Evolutionary conservation across 2,113 vertebrate genomes (phyloP), one percentile per base, ranked within the genome.

Genomic region (Promerops cafer): DNA sequence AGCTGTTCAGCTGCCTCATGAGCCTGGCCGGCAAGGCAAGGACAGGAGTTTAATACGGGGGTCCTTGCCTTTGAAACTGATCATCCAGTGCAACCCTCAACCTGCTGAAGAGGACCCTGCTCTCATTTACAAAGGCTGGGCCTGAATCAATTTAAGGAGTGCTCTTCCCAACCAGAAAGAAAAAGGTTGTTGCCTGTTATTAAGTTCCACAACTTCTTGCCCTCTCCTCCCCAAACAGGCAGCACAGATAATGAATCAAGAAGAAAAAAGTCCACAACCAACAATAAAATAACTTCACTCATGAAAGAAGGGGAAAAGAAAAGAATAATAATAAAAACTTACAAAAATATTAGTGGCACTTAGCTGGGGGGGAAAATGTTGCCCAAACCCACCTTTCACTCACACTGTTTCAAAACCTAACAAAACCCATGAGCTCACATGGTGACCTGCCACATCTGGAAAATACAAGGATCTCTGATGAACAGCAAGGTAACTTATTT

Each of bases 1-100:
- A 49, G 45, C 28, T 75, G 75, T 11, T 61, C 71, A 44, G 56
- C 31, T 33, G 31, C 53, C 39, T 23, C 2, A 1, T 15, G 30
- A 77, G 63, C 21, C 35, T 2, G 1, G 1, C 8, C 20, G 57
- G 64, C 37, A 65, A 35, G 44, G 53, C 17, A 54, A 26, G 33
- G 15, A 76, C 19, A 33, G 3, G 3, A 28, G 16, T 23, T 28
- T 37, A 40, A n/a, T 47, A 23, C 0, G 0, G 19, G 1, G 0
- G 19, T 42, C 59, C 37, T 44, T 4, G 2, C 40, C 59, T 70
- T 64, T 26, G 26, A 57, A 92, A 86, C 0, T 1, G 8, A 85
- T 44, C 24, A 40, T n/a, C 27, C 56, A 50, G 7, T 0, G 2
- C 53, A 80, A 52, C 20, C 28, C 44, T 22, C 27, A 79, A 39